These are phyloP conservation scores for Agrypnus murinus DNA, from an alignment of 2,888 invertebrate species.

Conservation along the genomic window DNA sequence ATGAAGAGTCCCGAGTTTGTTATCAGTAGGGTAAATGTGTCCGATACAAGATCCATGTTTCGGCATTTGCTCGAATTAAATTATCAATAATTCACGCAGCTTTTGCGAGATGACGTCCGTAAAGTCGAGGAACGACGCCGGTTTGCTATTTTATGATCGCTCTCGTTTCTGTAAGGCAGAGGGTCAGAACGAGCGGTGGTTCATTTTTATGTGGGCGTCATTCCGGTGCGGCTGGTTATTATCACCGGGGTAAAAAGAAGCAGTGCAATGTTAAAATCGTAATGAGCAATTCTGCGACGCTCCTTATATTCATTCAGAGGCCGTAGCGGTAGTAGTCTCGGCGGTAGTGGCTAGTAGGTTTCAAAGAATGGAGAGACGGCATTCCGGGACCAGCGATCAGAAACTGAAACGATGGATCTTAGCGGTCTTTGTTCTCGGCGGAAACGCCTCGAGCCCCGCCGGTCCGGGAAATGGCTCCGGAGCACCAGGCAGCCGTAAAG, in stretches of 20 bases:
- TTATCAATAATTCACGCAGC: slow-evolving; percentile 69
- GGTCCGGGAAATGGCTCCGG: slow-evolving; percentile 54
- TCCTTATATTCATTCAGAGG: slow-evolving; percentile 9
- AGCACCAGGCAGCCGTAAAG: slow-evolving; percentile 63
- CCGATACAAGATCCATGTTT: slow-evolving; percentile 67
- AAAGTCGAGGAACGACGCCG: slow-evolving; percentile 64
- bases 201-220: slow-evolving; percentile 47
- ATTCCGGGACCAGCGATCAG: slow-evolving; percentile 30
- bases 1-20: slow-evolving; percentile 29
- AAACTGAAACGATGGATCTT: slow-evolving; percentile 38
- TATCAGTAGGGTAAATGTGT: slow-evolving; percentile 32
- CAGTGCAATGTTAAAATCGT: slow-evolving; percentile 39
- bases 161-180: slow-evolving; percentile 46
- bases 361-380: too few relatives aligned
- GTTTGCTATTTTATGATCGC: slow-evolving; percentile 63
- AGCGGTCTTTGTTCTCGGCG: slow-evolving; percentile 47
- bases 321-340: neutral
- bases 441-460: slow-evolving; percentile 45
- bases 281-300: slow-evolving; percentile 31
- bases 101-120: slow-evolving; percentile 65
- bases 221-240: slow-evolving; percentile 44
- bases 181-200: slow-evolving; percentile 39
- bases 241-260: slow-evolving; percentile 30
- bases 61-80: slow-evolving; percentile 70
- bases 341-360: neutral